Evolutionary conservation across 2,797 vertebrate genomes (phyloP), one percentile per base, ranked within the genome.

Genomic region (Pseudochromis fuscus): DNA sequence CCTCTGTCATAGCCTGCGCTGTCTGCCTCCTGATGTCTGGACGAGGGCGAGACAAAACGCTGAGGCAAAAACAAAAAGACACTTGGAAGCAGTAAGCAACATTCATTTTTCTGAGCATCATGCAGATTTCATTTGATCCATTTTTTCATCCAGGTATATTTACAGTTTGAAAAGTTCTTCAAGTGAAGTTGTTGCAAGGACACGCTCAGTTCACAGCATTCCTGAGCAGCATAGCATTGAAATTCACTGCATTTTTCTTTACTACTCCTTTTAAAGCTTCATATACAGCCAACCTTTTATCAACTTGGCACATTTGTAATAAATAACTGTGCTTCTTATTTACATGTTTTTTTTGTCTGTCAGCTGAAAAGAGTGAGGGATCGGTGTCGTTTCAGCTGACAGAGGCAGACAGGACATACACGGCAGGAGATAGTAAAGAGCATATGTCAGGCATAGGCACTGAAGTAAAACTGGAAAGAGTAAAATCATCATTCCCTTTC

Each of bases 381-480:
- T 9, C 18, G 19, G 13, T 28, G n/a, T 5, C 24, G n/a, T 70
- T 49, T 49, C 52, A 56, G 57, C 51, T 35, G 42, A 18, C 63
- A 4, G 12, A 5, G 48, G 46, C 40, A 57, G 55, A 52, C 49
- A 23, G 65, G 18, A 46, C 18, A 15, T 37, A 49, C n/a, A n/a
- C n/a, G n/a, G n/a, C n/a, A n/a, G n/a, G 12, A 16, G 38, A 23
- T 45, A 24, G 12, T 25, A n/a, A 35, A 42, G 30, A 46, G 33
- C 16, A 25, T 19, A 11, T 44, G 7, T 27, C 15, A 68, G 59
- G 28, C 65, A 12, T n/a, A 25, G 24, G 30, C 44, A 18, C 18
- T 58, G 52, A 72, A 49, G 63, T 55, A 55, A 38, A 73, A 50
- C 46, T n/a, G n/a, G n/a, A n/a, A n/a, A n/a, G n/a, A n/a, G n/a